Evolutionary conservation across 2,113 vertebrate genomes (phyloP).

Genomic region (Alouatta palliata): DNA sequence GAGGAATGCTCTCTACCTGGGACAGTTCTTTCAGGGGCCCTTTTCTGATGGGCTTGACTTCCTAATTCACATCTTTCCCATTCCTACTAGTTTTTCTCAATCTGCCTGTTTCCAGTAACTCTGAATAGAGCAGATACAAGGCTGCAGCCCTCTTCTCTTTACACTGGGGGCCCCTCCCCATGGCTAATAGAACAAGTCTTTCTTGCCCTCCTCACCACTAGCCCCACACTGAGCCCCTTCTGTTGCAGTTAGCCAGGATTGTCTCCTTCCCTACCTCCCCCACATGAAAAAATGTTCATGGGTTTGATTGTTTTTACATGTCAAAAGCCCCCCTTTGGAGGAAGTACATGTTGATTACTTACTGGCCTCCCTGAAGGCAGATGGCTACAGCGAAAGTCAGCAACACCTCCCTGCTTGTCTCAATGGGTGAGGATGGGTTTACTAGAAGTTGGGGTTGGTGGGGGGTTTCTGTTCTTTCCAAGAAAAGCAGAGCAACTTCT

Average conservation of each 20-base stretch:
- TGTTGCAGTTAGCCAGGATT: not conserved
- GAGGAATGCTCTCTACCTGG: not conserved
- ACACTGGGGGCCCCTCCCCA: not conserved
- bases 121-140: not conserved
- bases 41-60: not conserved
- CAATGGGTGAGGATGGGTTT: not conserved
- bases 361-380: not conserved
- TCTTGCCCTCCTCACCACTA: no score
- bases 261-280: not conserved
- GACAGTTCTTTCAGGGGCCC: not conserved
- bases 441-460: no score
- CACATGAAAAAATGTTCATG: not conserved
- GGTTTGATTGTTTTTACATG: not conserved
- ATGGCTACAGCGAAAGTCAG: not conserved
- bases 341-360: not conserved
- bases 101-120: not conserved
- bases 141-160: not conserved
- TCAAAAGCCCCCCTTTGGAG: not conserved
- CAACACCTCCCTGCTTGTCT: not conserved
- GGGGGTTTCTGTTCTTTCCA: not conserved
- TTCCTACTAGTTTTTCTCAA: not conserved
- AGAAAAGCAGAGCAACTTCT: not conserved
- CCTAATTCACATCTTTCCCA: accelerated
- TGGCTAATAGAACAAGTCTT: not conserved
- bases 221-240: not conserved